Base-by-base conservation (phyloP, 2,888 invertebrate genomes). In the Lasioglossum pauxillum region DNA sequence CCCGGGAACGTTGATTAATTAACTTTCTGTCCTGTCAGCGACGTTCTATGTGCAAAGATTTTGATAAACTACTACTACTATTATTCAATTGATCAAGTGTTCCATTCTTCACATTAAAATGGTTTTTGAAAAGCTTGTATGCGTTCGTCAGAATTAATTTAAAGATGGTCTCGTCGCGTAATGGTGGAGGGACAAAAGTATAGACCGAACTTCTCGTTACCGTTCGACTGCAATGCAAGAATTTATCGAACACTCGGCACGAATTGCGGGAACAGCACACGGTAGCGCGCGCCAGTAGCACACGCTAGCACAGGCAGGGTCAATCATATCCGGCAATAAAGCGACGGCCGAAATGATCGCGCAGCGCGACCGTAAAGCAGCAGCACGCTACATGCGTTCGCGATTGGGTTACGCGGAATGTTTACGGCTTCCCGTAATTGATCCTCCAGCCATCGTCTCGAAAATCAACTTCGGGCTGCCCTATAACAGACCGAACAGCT, bases 391-490 rank as follows among this genome's bases (percentile, higher is more conserved):
- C 76, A 69, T 72, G 31, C 69, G 75, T 67, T 77, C 76, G 60
- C 82, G 75, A 83, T 72, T 82, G 82, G 80, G 69, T 85, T 83
- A 83, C 67, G 81, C 57, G 57, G 72, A 67, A 76, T 88, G 82
- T 86, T 89, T 83, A 90, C 77, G 75, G 82, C 73, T 74, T 46
- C 38, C 10, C 72, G 82, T 88, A 89, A 89, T 88, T 86, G 88
- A 90, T 85, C 80, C 73, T 75, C 71, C 72, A 73, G 4, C 71
- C 72, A 73, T 78, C 78, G 69, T 80, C 79, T 85, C 76, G 35
- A 80, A 85, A 77, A 80, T 80, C 80, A 64, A 83, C 72, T 72
- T 71, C 23, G n/a, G 31, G n/a, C 46, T 57, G 57, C 41, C 46
- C 38, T 12, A 57, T n/a, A 31, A 27, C 31, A 31, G 7, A 5